phyloP scores from a whole-genome alignment of 2,888 invertebrate genomes.

The Adelognathus sp. region DNA sequence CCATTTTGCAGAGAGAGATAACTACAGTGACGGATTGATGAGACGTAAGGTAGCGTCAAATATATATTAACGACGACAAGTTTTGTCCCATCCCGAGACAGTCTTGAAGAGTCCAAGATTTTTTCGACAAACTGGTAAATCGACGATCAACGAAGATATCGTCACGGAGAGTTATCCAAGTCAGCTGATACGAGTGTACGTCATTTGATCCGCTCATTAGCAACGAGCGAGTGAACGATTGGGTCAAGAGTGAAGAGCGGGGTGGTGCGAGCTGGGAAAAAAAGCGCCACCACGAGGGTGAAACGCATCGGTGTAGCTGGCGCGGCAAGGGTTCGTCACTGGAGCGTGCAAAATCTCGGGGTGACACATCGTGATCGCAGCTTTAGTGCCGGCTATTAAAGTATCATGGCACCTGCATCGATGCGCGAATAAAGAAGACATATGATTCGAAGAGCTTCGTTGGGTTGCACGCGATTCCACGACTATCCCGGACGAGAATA shows the following conservation, averaged over 20 bases:
- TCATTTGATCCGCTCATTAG: constrained; percentile 34
- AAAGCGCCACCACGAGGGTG: constrained; percentile 36
- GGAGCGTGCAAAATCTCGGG: constrained; percentile 52
- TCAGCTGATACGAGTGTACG: constrained; percentile 18
- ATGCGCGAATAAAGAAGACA: constrained; percentile 13
- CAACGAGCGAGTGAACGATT: constrained; percentile 26
- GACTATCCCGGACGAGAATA: background rate
- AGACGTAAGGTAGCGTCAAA: constrained; percentile 22
- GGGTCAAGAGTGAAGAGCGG: constrained; percentile 18
- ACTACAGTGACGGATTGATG: constrained; percentile 27
- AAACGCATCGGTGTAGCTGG: constrained; percentile 22
- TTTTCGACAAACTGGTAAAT: background rate
- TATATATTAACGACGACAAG: constrained; percentile 46
- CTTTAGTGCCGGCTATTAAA: background rate
- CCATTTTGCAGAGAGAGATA: background rate
- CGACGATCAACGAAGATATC: constrained; percentile 14
- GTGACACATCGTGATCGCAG: constrained; percentile 38
- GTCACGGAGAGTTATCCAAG: constrained; percentile 25
- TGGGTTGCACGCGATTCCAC: background rate
- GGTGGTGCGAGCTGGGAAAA: background rate
- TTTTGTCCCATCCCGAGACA: constrained; percentile 13
- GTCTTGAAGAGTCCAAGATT: constrained; percentile 3
- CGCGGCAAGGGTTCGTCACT: constrained; percentile 29
- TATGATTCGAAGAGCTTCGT: background rate
- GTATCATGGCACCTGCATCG: constrained; percentile 1